Conservation (phyloP, 2,888 invertebrate genomes). For the Tinea pellionella region DNA sequence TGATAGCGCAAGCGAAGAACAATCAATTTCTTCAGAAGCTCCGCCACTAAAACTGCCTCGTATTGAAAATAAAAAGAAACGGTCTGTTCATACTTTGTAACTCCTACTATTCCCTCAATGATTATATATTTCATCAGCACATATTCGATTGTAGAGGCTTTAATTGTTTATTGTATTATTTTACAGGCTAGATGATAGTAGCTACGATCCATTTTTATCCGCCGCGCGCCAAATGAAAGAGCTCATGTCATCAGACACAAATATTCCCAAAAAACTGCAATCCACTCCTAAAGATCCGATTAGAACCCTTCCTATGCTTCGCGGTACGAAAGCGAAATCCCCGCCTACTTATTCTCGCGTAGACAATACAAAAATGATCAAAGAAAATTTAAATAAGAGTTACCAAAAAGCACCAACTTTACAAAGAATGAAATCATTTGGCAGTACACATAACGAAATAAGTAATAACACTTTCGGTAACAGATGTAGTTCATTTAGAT, state of each 20-base stretch:
- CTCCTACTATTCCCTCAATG: neutral
- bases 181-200: slow-evolving; percentile 62
- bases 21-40: slow-evolving; percentile 42
- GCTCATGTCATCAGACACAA: slow-evolving; percentile 76
- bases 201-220: slow-evolving; percentile 81
- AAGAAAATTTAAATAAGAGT: slow-evolving; percentile 62
- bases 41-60: slow-evolving; percentile 58
- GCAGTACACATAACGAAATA: slow-evolving; percentile 50
- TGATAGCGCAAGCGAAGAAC: slow-evolving; percentile 37
- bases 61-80: slow-evolving; percentile 38
- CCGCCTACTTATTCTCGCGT: slow-evolving; percentile 33
- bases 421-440: slow-evolving; percentile 64
- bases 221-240: slow-evolving; percentile 87
- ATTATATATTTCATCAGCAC: neutral
- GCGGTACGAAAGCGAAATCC: slow-evolving; percentile 47
- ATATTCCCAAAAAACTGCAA: slow-evolving; percentile 54
- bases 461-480: slow-evolving; percentile 41
- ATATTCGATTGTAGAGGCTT: neutral
- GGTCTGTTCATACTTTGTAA: neutral
- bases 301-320: slow-evolving; percentile 55
- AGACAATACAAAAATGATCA: slow-evolving; percentile 57
- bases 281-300: slow-evolving; percentile 49
- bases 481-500: slow-evolving; percentile 58
- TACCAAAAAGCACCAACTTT: slow-evolving; percentile 64
- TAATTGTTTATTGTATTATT: slow-evolving; percentile 14